Percentiles rank a stretch among this genome's conserved stretches.
Evolutionary conservation across 2,797 vertebrate species (phyloP).

Genomic region (Alauda arvensis): DNA sequence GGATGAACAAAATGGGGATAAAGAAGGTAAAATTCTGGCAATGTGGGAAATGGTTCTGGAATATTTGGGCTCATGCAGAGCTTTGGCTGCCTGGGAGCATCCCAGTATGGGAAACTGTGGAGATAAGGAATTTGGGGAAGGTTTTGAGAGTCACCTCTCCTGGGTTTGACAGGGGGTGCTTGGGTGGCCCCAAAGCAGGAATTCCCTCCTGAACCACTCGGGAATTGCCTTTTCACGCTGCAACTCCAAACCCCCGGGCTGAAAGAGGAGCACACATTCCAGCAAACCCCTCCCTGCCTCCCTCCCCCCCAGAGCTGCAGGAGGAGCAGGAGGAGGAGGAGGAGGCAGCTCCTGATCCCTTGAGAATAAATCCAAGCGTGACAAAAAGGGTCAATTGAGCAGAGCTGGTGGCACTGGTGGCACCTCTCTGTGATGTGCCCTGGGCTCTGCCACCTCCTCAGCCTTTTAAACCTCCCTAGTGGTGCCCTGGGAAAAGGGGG

Average conservation of each 20-base stretch:
- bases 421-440: not conserved
- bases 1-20: not conserved
- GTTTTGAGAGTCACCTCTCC: not conserved
- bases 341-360: not conserved
- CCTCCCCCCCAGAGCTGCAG: too few relatives aligned
- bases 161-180: too few relatives aligned
- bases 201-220: too few relatives aligned
- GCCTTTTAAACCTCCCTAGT: not conserved
- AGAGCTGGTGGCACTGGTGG: not conserved
- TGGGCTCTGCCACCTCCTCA: too few relatives aligned
- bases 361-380: not conserved
- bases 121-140: not conserved
- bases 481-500: not conserved
- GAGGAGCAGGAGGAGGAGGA: not conserved
- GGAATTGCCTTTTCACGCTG: not conserved
- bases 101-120: accelerated
- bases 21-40: not conserved
- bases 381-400: not conserved
- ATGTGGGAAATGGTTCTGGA: not conserved
- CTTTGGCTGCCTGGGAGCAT: not conserved
- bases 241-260: not conserved
- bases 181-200: not conserved
- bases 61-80: not conserved
- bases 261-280: accelerated
- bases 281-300: not conserved